Evolutionary conservation across 2,113 vertebrate genomes (phyloP).

Genomic region (Ia io): DNA sequence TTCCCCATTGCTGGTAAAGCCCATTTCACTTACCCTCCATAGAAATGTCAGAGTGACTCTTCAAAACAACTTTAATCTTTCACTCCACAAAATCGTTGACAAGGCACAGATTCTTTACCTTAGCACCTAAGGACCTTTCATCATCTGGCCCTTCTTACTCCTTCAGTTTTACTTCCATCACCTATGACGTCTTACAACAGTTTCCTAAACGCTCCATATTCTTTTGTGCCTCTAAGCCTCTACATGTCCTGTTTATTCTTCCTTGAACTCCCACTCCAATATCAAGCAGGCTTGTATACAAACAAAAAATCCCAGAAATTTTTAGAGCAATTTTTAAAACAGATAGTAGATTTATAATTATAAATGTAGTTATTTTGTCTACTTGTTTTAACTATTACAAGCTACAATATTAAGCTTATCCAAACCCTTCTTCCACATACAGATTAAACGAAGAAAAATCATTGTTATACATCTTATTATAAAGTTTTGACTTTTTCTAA

Average conservation of each 20-base stretch:
- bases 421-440: neutral
- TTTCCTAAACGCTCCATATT: neutral
- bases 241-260: neutral
- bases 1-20: neutral
- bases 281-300: neutral
- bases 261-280: neutral
- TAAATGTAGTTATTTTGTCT: neutral
- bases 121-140: neutral
- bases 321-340: neutral
- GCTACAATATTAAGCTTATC: neutral
- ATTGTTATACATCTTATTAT: neutral
- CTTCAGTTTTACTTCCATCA: neutral
- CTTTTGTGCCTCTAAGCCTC: neutral
- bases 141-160: neutral
- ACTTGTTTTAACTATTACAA: slow-evolving; percentile 1
- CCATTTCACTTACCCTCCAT: neutral
- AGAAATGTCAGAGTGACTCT: neutral
- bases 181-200: neutral
- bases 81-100: neutral
- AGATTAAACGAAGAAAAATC: neutral
- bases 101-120: neutral
- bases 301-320: neutral
- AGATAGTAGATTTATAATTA: neutral
- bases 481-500: neutral
- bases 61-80: neutral